Evolutionary conservation across 1,140 invertebrate genomes (phyloP), one percentile per base, ranked within the genome.

Genomic region (Achatina immaculata): DNA sequence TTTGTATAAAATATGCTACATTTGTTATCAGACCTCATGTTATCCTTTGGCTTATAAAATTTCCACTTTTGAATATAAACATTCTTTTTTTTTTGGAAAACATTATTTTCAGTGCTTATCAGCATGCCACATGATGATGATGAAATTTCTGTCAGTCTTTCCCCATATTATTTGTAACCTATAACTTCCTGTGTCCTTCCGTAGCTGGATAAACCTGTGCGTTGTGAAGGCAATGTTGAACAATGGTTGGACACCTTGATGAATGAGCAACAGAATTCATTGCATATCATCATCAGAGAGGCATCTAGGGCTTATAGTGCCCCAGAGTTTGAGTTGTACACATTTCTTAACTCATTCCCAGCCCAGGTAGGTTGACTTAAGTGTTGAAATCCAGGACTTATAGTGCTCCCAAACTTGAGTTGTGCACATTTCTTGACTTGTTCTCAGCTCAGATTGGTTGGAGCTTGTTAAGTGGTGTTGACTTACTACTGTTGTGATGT

Each of bases 151-250:
- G n/a, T n/a, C n/a, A n/a, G n/a, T n/a, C n/a, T n/a, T n/a, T n/a
- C n/a, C n/a, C n/a, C n/a, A n/a, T n/a, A n/a, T n/a, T n/a, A n/a
- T n/a, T n/a, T n/a, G n/a, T n/a, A n/a, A n/a, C n/a, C n/a, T n/a
- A n/a, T n/a, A n/a, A n/a, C n/a, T n/a, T n/a, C n/a, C n/a, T n/a
- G n/a, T n/a, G n/a, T n/a, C n/a, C n/a, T n/a, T n/a, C n/a, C n/a
- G n/a, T n/a, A 95, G 92, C 90, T 99, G 55, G 96, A 98, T 88
- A 94, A 95, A 83, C 94, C 96, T 14, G 96, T 98, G 0, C 93
- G 95, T 71, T 97, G 97, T 7, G 96, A 98, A 89, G 97, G 97
- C 42, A 98, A 96, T 36, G 97, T 99, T 2, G 97, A 99, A 92
- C 94, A 95, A 0, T 99, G 97, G 97, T 92, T 99, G 48, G 97